These are phyloP conservation scores for Coelogynopora nodosa DNA, from an alignment of 2,888 invertebrate species.

Conservation along the genomic window DNA sequence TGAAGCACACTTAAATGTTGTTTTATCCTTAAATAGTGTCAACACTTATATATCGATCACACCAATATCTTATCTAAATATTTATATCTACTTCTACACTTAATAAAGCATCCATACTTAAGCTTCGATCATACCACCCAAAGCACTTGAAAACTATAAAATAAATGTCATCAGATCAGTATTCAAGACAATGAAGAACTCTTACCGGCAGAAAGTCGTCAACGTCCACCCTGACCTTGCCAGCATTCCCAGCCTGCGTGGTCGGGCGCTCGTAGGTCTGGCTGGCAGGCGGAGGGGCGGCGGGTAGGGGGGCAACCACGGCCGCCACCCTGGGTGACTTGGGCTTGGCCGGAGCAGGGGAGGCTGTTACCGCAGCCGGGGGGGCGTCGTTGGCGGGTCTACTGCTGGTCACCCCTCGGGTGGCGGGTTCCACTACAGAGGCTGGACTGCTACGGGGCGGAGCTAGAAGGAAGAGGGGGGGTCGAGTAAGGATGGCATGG, in stretches of 20 bases:
- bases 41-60: too few relatives aligned
- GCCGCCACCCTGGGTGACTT: background rate
- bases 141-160: too few relatives aligned
- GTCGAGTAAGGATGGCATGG: too few relatives aligned
- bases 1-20: too few relatives aligned
- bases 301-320: background rate
- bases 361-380: background rate
- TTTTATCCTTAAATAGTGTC: too few relatives aligned
- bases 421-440: background rate
- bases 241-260: background rate
- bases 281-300: background rate
- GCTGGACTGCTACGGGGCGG: background rate
- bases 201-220: background rate
- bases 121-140: too few relatives aligned
- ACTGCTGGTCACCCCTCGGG: background rate
- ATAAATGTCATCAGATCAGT: too few relatives aligned
- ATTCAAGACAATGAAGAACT: too few relatives aligned
- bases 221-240: background rate
- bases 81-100: too few relatives aligned
- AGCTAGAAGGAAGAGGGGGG: background rate
- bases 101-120: too few relatives aligned
- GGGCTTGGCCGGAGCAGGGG: background rate
- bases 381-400: background rate
- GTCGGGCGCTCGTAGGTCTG: background rate
- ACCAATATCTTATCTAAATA: too few relatives aligned